Evolutionary conservation across 1,140 invertebrate genomes (phyloP).

Genomic region (Drosophila baimaii): DNA sequence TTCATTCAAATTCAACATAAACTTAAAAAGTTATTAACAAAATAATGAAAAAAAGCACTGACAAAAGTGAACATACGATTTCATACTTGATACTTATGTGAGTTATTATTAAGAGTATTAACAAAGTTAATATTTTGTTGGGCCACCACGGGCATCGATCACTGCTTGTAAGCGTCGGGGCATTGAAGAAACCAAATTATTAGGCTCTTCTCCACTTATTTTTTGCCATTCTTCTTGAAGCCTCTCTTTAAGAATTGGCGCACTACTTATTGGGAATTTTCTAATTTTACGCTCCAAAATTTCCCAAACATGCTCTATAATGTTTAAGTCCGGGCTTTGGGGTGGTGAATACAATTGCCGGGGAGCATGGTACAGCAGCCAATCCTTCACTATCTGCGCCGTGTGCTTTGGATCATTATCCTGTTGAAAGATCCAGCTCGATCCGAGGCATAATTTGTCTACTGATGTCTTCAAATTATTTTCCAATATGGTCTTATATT

Average conservation of each 20-base stretch:
- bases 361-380: neutral
- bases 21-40: constrained; percentile 4
- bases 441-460: constrained; percentile 11
- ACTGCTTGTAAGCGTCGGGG: constrained; percentile 50
- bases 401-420: constrained; percentile 1
- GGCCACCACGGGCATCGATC: too few relatives aligned
- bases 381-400: constrained; percentile 10
- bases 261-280: constrained; percentile 14
- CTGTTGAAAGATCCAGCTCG: constrained; percentile 13
- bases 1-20: too few relatives aligned
- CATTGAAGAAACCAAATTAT: constrained; percentile 18
- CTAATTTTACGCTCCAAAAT: constrained; percentile 9
- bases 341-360: constrained; percentile 16
- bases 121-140: constrained; percentile 13
- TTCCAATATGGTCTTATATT: constrained; percentile 6
- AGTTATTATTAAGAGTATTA: constrained; percentile 11
- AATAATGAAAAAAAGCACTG: too few relatives aligned
- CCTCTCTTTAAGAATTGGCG: neutral
- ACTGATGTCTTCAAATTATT: constrained; percentile 14
- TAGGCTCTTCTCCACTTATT: neutral
- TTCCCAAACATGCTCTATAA: constrained; percentile 13
- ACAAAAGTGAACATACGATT: too few relatives aligned
- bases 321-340: constrained; percentile 21
- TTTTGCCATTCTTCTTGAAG: constrained; percentile 3
- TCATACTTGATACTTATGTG: too few relatives aligned